These are phyloP conservation scores for Aphelenchoides besseyi DNA, from an alignment of 1,140 invertebrate species.

Conservation along the genomic window DNA sequence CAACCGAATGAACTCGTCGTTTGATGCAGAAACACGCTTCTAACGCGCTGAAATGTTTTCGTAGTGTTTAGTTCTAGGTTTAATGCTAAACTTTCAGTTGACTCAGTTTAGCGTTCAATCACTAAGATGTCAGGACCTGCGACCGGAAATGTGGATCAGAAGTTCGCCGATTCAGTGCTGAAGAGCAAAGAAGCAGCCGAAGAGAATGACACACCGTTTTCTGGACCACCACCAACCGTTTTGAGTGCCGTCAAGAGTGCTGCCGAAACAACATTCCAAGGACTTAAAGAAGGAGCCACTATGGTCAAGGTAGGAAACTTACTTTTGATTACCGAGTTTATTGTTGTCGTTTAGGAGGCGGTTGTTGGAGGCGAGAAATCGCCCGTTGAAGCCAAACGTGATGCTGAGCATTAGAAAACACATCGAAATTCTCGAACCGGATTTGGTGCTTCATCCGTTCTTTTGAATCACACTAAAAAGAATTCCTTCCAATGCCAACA, in stretches of 20 bases:
- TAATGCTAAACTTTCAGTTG: constrained; percentile 1
- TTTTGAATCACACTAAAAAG: not conserved
- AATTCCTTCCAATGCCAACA: not conserved
- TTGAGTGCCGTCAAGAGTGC: not conserved
- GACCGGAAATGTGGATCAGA: not conserved
- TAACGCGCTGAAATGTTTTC: too few relatives aligned
- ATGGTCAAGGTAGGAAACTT: not conserved
- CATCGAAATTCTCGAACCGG: too few relatives aligned
- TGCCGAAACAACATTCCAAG: not conserved
- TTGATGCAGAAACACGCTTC: too few relatives aligned
- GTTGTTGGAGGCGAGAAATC: not conserved
- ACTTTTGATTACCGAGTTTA: too few relatives aligned
- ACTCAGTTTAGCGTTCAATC: not conserved
- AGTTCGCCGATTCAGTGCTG: not conserved
- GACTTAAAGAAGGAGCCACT: not conserved
- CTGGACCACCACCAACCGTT: not conserved
- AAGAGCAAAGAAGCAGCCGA: not conserved
- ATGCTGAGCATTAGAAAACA: not conserved
- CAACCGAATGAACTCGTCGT: too few relatives aligned
- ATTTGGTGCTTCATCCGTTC: not conserved
- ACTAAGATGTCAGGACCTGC: not conserved
- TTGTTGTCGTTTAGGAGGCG: not conserved
- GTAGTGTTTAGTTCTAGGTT: too few relatives aligned
- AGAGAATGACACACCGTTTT: not conserved
- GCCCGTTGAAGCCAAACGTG: not conserved